Evolutionary conservation across 2,888 invertebrate genomes (phyloP), one percentile per base, ranked within the genome.

Genomic region (Gymnoscelis rufifasciata): DNA sequence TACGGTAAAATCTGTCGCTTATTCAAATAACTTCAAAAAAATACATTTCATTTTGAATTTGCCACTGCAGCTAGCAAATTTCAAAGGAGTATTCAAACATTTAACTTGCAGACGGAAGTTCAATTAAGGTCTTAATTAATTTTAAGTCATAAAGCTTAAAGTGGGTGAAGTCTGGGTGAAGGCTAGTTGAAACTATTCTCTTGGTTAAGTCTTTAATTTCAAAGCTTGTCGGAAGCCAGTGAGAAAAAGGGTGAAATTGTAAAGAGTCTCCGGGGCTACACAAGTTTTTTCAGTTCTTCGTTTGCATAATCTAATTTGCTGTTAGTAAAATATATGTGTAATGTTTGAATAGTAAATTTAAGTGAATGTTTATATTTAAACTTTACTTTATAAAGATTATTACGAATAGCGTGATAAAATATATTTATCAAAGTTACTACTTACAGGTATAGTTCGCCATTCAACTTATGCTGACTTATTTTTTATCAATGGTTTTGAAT

Each of bases 101-200:
- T 55, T 51, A 39, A 47, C 45, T 47, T 10, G 29, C 47, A 47
- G 47, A 50, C 51, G 49, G 54, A 36, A 43, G 45, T 50, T 45
- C 45, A 51, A 52, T 52, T 52, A 48, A 56, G 48, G 50, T 52
- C 46, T 47, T 55, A 51, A 55, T 55, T 50, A 48, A 55, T 51
- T 56, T 52, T 42, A 38, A 43, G 55, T 43, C 47, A 43, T 52
- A 55, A 50, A 53, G 44, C 43, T 48, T 41, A 31, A 38, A 49
- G 48, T 42, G 35, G 48, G 48, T 44, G 40, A 54, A 53, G 52
- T 49, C 48, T 10, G 47, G 27, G 50, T 43, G 39, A 57, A 47
- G 41, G 50, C 51, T 59, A 52, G 52, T 54, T 48, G 46, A 29
- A 48, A 47, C 50, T 26, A 50, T 49, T 54, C 43, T 52, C 45